phyloP scores from a whole-genome alignment of 2,113 vertebrate species.

The Callionymus lyra region DNA sequence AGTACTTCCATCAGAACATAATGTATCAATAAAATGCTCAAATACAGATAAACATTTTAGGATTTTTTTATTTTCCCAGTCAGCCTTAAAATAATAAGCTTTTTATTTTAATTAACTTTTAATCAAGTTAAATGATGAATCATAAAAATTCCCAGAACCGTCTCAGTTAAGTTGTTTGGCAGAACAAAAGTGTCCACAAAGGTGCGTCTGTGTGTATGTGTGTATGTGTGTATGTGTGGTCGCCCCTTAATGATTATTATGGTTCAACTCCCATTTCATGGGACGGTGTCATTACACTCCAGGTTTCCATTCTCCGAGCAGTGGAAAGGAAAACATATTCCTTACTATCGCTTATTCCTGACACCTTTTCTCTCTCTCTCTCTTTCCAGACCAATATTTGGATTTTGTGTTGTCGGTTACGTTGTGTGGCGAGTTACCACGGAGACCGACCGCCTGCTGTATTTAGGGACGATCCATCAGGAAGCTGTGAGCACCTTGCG shows the following conservation, averaged over 20 bases:
- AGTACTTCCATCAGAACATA: no score
- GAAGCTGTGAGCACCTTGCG: slow-evolving; percentile 27
- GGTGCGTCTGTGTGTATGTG: slow-evolving; percentile 3
- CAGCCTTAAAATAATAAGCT: no score
- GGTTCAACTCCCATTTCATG: no score
- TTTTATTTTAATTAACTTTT: no score
- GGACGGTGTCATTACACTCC: slow-evolving; percentile 31
- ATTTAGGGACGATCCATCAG: slow-evolving; percentile 48
- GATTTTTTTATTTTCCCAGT: no score
- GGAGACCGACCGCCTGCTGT: slow-evolving; percentile 23
- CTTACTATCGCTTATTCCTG: slow-evolving; percentile 24
- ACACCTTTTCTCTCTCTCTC: background rate
- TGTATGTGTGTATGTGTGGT: no score
- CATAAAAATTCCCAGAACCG: no score
- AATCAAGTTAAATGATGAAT: no score
- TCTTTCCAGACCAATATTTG: slow-evolving; percentile 35
- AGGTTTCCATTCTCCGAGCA: slow-evolving; percentile 38
- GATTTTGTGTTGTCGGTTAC: slow-evolving; percentile 25
- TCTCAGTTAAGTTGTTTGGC: no score
- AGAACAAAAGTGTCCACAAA: background rate
- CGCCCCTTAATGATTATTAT: no score
- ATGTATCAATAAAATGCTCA: slow-evolving; percentile 7
- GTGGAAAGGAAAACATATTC: slow-evolving; percentile 47
- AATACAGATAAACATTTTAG: no score
- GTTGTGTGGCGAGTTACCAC: slow-evolving; percentile 19